These are phyloP conservation scores for Amblyraja radiata DNA, from an alignment of 2,797 vertebrate species.

Conservation along the genomic window DNA sequence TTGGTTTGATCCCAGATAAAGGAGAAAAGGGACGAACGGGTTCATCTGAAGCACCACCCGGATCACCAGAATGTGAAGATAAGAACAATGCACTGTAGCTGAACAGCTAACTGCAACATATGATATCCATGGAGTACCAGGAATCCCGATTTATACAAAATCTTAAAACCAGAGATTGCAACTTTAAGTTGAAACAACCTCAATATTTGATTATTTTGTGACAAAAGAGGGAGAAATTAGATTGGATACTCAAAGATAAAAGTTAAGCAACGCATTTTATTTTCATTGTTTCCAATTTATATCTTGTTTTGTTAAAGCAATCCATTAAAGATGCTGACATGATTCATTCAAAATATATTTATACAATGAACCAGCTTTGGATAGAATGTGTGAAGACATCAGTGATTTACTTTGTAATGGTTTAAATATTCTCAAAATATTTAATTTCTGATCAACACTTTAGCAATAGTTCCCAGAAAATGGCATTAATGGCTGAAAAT, in stretches of 20 bases:
- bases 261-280: background rate
- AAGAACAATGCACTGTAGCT: background rate
- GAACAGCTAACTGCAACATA: background rate
- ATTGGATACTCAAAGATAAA: background rate
- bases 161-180: background rate
- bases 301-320: background rate
- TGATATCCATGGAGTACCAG: background rate
- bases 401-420: background rate
- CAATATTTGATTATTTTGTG: background rate
- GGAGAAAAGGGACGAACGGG: constrained; percentile 40
- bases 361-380: background rate
- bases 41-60: constrained; percentile 39
- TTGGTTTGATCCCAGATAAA: constrained; percentile 39
- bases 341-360: background rate
- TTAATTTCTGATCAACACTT: background rate
- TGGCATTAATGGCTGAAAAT: background rate
- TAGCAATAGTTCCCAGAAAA: background rate
- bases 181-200: background rate
- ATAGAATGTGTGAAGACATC: background rate
- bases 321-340: no score
- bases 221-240: background rate
- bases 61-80: constrained; percentile 41
- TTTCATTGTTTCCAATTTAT: background rate
- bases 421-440: background rate
- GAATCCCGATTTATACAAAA: background rate